Evolutionary conservation across 2,888 invertebrate species (phyloP), one percentile per base, ranked within the genome.

Genomic region (Drosophila bunnanda): DNA sequence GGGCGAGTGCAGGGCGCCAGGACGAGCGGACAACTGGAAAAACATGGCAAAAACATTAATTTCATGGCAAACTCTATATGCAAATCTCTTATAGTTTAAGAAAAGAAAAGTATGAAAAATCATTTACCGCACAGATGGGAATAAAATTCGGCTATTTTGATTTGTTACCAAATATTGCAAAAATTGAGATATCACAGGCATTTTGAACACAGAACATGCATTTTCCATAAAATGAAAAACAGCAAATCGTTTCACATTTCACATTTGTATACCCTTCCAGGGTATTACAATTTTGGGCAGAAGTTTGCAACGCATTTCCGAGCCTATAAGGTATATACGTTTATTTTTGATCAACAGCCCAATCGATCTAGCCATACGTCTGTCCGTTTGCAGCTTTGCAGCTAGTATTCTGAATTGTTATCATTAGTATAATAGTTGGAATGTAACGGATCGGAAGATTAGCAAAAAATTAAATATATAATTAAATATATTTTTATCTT

Each of bases 11-110:
- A 46, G 65, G 34, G 36, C 68, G 46, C 57, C 38, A 34, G 28
- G 48, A 41, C 70, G 57, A 64, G 57, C 62, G 70, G 38, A 62
- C 76, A 76, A 67, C 76, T 85, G 89, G 55, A 88, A 85, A 89
- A 85, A 85, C 82, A 85, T 76, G 64, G 73, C 71, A 57, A 84
- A 84, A 81, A 87, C 84, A 85, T 89, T 79, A 76, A 87, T 82
- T 85, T 81, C 68, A 79, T 79, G 75, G 75, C 73, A 87, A 87
- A 76, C 65, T 78, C 64, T 84, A 79, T 84, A 79, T 79, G 75
- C 76, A 80, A 74, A 87, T 77, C 81, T 75, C 54, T 68, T 43
- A 74, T 44, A 59, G 50, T 68, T 69, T 68, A 48, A 28, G 28
- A 28, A 50, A 32, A 22, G 32, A 36, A 77, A 82, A 83, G 76